phyloP scores from a whole-genome alignment of 2,113 vertebrate species.

The Mionectes macconnelli region DNA sequence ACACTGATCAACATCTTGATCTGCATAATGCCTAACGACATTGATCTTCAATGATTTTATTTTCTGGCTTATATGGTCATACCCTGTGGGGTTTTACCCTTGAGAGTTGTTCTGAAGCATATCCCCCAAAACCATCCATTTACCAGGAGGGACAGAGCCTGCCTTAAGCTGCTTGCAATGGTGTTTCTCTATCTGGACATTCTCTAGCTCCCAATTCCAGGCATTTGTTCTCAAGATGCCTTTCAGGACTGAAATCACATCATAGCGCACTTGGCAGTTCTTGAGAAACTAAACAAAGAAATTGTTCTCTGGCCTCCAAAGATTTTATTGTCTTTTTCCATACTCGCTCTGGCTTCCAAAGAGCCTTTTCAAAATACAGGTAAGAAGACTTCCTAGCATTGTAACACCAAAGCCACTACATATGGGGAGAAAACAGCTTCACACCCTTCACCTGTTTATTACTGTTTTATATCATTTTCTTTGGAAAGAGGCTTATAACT shows the following conservation, averaged over 20 bases:
- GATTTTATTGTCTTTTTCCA: neutral
- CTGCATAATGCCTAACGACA: neutral
- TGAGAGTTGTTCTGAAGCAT: neutral
- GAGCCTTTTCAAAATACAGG: neutral
- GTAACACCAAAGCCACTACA: neutral
- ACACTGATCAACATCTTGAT: neutral
- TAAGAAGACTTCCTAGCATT: neutral
- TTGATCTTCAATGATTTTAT: neutral
- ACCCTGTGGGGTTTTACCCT: neutral
- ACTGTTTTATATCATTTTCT: neutral
- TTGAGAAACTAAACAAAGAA: neutral
- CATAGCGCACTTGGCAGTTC: neutral
- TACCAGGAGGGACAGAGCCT: neutral
- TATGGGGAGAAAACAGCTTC: neutral
- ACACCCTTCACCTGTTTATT: fast-evolving
- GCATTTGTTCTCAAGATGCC: fast-evolving
- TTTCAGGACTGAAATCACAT: neutral
- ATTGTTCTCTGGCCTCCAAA: neutral
- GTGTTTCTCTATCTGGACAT: fast-evolving
- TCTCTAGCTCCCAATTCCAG: neutral
- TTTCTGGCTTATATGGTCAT: neutral
- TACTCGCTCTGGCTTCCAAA: neutral
- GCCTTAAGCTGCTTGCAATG: neutral
- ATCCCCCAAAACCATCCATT: neutral
- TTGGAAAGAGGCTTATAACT: neutral